Base-by-base conservation (phyloP, 2,797 vertebrate genomes). In the Coendou prehensilis region DNA sequence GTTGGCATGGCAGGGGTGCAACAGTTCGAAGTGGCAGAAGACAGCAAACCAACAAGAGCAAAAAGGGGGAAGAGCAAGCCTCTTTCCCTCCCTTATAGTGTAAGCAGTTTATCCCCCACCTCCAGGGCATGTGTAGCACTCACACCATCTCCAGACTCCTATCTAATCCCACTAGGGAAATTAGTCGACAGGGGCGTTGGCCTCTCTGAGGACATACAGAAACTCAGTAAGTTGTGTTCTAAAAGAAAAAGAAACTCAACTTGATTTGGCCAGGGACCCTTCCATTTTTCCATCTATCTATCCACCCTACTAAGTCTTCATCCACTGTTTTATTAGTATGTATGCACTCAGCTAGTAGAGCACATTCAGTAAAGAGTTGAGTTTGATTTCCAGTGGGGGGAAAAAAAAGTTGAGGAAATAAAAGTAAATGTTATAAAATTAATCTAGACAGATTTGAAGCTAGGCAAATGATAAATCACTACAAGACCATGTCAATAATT, bases 381-480 rank as follows among this genome's bases (percentile, higher is more conserved):
- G 37, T 41, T 41, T 41, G 37, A 41, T 41, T 41, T 41, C 37
- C 37, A 41, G 37, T 41, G 37, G 37, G 37, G 37, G 37, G 37
- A 41, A 41, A 41, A 41, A 41, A 86, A 59, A 82, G 15, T 37
- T 93, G 3, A 57, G 5, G 14, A 30, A 47, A 79, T 30, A 54
- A 73, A 73, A 78, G 1, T 20, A 64, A 73, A 47, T 20, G 61
- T 41, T 30, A n/a, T 20, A 50, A 4, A 30, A 90, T 26, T 6
- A 91, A 61, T 75, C 6, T 37, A 87, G 33, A 26, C 82, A 73
- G 75, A 81, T 76, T 76, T 85, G 20, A 94, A 67, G 50, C 0
- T 26, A 69, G 10, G 9, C 11, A 93, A 93, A 94, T 79, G 88
- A 92, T 73, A 92, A 20, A 47, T 78, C 59, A 41, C 13, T 69